phyloP scores from a whole-genome alignment of 1,140 invertebrate genomes.

The Adoxophyes honmai region DNA sequence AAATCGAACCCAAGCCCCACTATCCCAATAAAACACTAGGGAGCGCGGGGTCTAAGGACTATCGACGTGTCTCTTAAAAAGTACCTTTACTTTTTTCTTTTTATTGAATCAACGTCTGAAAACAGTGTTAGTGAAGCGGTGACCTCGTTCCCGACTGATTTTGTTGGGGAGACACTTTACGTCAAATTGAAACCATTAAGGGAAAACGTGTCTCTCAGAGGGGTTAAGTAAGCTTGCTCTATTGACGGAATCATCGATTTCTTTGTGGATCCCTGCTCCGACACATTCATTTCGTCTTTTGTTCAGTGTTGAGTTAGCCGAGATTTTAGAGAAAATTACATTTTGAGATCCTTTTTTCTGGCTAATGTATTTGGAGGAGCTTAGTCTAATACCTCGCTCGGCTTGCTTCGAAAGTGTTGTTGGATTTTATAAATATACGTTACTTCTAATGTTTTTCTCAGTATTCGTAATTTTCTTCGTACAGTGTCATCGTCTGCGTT shows the following conservation, averaged over 20 bases:
- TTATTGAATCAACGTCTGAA: slow-evolving; percentile 13
- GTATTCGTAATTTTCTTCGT: too few relatives aligned
- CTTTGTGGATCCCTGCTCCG: neutral
- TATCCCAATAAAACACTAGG: neutral
- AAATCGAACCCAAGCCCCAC: neutral
- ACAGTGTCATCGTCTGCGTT: too few relatives aligned
- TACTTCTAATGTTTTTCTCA: too few relatives aligned
- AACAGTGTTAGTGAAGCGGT: slow-evolving; percentile 11
- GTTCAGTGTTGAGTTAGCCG: neutral
- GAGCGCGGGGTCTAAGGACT: neutral
- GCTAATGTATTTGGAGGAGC: too few relatives aligned
- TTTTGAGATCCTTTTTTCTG: too few relatives aligned
- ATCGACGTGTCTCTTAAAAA: slow-evolving; percentile 7
- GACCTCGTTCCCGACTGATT: slow-evolving; percentile 20
- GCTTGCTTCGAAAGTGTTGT: too few relatives aligned
- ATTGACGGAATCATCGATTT: slow-evolving; percentile 16
- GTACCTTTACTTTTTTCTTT: slow-evolving; percentile 10
- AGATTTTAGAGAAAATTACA: too few relatives aligned
- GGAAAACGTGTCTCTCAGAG: slow-evolving; percentile 25
- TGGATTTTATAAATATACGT: too few relatives aligned
- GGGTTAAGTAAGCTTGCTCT: slow-evolving; percentile 16
- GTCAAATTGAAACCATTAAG: slow-evolving; percentile 33
- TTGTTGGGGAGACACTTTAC: slow-evolving; percentile 27
- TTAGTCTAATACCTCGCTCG: too few relatives aligned
- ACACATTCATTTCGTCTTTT: neutral